Percentiles rank a stretch among this genome's conserved stretches.
These are phyloP conservation scores for Habroteleia sp. DNA, from an alignment of 2,888 invertebrate species.

Conservation along the genomic window DNA sequence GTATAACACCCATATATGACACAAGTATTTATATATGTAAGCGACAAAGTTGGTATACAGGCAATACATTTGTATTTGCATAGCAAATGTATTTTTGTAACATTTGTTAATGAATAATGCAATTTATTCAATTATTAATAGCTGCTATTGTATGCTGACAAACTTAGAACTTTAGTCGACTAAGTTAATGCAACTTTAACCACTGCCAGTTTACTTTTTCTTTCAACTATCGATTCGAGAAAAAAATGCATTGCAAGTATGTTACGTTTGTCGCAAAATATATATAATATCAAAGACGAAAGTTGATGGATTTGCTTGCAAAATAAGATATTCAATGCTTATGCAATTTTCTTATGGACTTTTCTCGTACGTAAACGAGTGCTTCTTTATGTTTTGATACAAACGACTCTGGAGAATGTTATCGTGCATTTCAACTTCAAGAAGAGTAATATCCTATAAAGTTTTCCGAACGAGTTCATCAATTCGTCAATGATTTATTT, in stretches of 20 bases:
- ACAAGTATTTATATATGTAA: no score
- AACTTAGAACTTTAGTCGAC: constrained; percentile 17
- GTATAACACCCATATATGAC: no score
- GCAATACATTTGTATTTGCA: no score
- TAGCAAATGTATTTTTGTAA: constrained; percentile 2
- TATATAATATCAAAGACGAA: constrained; percentile 33
- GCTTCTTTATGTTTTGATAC: constrained; percentile 33
- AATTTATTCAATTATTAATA: constrained; percentile 22
- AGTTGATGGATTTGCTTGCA: constrained; percentile 27
- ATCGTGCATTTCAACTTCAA: constrained; percentile 8
- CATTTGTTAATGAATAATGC: constrained; percentile 26
- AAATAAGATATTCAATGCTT: constrained; percentile 54
- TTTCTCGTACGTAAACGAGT: constrained; percentile 25
- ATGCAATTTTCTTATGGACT: constrained; percentile 63
- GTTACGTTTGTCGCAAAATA: constrained; percentile 36
- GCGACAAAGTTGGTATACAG: no score
- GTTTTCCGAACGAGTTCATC: neutral
- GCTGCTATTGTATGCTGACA: constrained; percentile 22
- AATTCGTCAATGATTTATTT: neutral
- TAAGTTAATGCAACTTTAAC: constrained; percentile 38
- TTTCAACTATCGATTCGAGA: constrained; percentile 57
- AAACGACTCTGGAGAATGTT: constrained; percentile 12
- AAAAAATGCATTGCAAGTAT: constrained; percentile 39
- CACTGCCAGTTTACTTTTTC: constrained; percentile 52
- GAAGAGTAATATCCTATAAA: constrained; percentile 1